Evolutionary conservation across 2,888 invertebrate genomes (phyloP), one percentile per base, ranked within the genome.

Genomic region (Lampropteryx suffumata): DNA sequence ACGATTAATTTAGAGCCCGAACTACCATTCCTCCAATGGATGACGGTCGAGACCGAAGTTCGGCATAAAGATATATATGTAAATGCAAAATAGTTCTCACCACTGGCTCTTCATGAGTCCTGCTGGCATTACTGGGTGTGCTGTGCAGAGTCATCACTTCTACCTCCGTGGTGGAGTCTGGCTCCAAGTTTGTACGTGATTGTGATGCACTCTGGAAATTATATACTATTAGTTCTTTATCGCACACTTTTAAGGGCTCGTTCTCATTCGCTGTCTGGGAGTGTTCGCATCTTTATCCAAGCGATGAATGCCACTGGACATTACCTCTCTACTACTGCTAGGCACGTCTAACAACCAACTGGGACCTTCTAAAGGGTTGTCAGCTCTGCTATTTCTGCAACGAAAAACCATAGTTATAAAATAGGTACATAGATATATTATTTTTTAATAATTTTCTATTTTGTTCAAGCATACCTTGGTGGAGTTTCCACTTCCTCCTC

Each of bases 351-450:
- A 60, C 52, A 85, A 57, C 89, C 88, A 90, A 57, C 90, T 90
- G 0, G 90, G 87, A 0, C 90, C 90, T 65, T 87, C 90, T 40
- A 90, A 36, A 0, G 90, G 89, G 50, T 86, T 84, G 0, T 86
- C 87, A 1, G 48, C 30, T 42, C 68, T 63, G 3, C 47, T 29
- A 13, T 36, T 46, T 17, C 78, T 80, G 65, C n/a, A 61, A 59
- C 9, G 36, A 57, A 46, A 47, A 34, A 9, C 7, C 27, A 7
- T 33, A 28, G 32, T 13, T 17, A 2, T 17, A 17, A 17, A 17
- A 4, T 4, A 17, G 17, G 17, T 17, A 17, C 17, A 17, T 17
- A 24, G 6, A 3, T 24, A 24, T 12, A 43, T 9, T 37, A 7
- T 12, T 26, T 3, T 21, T 0, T 21, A 3, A 3, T 21, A 2